Conservation (phyloP, 2,888 invertebrate species). For the Diloba caeruleocephala region DNA sequence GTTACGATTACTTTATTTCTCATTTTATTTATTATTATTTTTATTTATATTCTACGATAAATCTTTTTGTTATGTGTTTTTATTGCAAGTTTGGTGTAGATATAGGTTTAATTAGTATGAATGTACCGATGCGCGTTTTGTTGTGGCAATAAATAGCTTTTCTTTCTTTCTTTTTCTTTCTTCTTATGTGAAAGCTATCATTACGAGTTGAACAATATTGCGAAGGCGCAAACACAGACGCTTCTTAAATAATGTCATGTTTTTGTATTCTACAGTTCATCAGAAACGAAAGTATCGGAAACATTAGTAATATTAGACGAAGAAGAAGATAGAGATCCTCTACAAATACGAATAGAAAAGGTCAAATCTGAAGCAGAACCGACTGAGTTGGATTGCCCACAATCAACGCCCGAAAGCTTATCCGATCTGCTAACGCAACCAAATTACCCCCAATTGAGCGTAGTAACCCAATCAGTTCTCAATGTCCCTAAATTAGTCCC, state of each 20-base stretch:
- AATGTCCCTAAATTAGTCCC: conserved; percentile 1
- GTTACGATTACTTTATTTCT: too few species aligned
- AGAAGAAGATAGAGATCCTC: neutral
- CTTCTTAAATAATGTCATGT: neutral
- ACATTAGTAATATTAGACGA: conserved; percentile 1
- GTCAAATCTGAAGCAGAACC: neutral
- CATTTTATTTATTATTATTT: too few species aligned
- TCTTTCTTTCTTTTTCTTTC: too few species aligned
- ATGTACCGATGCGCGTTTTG: too few species aligned
- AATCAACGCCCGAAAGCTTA: neutral
- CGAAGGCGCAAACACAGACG: neutral
- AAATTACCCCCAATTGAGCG: neutral
- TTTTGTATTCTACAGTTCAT: neutral
- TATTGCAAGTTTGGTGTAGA: too few species aligned
- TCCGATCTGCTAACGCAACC: neutral
- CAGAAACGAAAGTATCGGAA: neutral
- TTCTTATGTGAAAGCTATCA: too few species aligned
- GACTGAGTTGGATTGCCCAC: too few species aligned
- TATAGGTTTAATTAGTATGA: too few species aligned
- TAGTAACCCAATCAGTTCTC: neutral
- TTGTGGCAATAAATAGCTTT: too few species aligned
- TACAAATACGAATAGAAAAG: neutral
- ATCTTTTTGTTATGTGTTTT: too few species aligned
- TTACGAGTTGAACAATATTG: too few species aligned
- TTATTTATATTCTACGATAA: too few species aligned